Base-by-base conservation (phyloP, 2,888 invertebrate genomes). In the Morinoia aosen region DNA sequence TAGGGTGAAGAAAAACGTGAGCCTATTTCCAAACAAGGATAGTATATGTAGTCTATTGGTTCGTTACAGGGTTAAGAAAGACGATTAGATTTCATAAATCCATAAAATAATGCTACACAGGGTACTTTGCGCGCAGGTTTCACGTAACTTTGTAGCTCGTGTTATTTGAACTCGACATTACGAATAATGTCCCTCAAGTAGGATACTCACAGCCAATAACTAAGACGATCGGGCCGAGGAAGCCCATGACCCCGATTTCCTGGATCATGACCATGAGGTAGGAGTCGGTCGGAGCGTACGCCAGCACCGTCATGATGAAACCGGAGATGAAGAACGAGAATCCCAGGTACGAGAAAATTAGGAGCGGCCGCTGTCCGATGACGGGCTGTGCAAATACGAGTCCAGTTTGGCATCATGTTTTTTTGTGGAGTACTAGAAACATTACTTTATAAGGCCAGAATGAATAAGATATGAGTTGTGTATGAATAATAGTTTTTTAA, bases 201-300 rank as follows among this genome's bases (percentile, higher is more conserved):
- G 25, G 39, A 40, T 25, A 96, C 96, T 96, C 76, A 96, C 96
- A 88, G 58, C 96, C 96, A 57, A 96, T 96, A 90, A 96, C 96
- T 88, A 96, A 95, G 40, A 96, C 95, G 95, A 96, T 96, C 76
- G 96, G 96, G 16, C 96, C 96, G 64, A 96, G 95, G 95, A 96
- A 96, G 91, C 96, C 96, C 96, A 96, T 96, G 94, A 96, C 96
- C 12, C 96, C 96, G 94, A 96, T 95, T 88, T 95, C 95, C 93
- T 96, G 96, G 33, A 96, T 95, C 96, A 96, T 96, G 76, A 96
- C 96, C 96, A 96, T 96, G 57, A 96, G 95, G 96, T 96, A 96
- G 88, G 96, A 96, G 95, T 96, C 96, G 8, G 96, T 96, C 19
- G 96, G 96, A 19, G 96, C 96, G 96, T 96, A 96, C 95, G 96